Conservation (phyloP, 2,888 invertebrate genomes). For the Ethmia dodecea region DNA sequence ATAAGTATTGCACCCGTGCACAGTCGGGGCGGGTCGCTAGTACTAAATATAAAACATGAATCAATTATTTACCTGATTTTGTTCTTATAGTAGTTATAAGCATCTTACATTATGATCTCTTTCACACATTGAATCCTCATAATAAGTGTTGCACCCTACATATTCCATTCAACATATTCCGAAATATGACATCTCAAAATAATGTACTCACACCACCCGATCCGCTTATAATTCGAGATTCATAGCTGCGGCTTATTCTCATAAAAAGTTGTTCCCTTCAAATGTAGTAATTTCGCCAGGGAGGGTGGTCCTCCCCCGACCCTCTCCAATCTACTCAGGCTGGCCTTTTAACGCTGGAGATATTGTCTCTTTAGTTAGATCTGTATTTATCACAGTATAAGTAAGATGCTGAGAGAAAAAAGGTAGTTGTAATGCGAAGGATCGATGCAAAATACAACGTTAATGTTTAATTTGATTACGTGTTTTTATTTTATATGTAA, state of each 20-base stretch:
- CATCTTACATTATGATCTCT: no score
- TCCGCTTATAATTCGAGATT: constrained; percentile 72
- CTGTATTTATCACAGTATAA: constrained; percentile 65
- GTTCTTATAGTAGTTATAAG: no score
- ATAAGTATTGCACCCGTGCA: no score
- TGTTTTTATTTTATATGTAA: no score
- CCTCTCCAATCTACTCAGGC: constrained; percentile 44
- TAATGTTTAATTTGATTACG: no score
- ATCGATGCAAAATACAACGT: no score
- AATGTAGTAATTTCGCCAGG: constrained; percentile 74
- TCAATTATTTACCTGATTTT: no score
- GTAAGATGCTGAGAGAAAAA: constrained; percentile 40
- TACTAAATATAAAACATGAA: no score
- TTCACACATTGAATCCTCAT: no score
- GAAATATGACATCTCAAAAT: constrained; percentile 20
- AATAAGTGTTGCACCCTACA: constrained; percentile 55
- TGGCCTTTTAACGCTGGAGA: constrained; percentile 75
- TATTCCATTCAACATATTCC: constrained; percentile 42
- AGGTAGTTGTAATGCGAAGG: neutral
- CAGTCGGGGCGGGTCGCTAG: no score
- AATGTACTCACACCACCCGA: constrained; percentile 44
- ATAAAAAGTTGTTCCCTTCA: constrained; percentile 77
- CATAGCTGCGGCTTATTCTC: constrained; percentile 73
- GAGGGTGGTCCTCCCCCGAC: constrained; percentile 48
- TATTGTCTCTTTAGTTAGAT: constrained; percentile 75